These are phyloP conservation scores for Semaprochilodus insignis DNA, from an alignment of 2,797 vertebrate species.

Conservation along the genomic window DNA sequence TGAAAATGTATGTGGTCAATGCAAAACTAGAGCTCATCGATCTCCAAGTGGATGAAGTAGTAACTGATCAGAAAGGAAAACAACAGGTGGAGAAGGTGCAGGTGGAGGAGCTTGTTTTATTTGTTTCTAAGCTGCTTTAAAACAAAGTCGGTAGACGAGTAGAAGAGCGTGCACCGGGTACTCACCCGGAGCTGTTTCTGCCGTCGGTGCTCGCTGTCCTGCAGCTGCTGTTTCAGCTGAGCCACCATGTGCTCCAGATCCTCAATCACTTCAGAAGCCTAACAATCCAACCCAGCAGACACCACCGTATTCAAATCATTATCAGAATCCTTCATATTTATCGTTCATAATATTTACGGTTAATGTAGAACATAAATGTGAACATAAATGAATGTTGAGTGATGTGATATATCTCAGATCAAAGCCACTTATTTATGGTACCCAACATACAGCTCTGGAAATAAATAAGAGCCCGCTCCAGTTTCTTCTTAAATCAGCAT, in stretches of 20 bases:
- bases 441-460: no score
- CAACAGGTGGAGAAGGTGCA: background rate
- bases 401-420: no score
- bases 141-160: background rate
- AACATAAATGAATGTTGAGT: no score
- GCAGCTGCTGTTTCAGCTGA: constrained; percentile 83
- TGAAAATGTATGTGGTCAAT: background rate
- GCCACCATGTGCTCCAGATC: constrained; percentile 79
- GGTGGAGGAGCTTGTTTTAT: background rate
- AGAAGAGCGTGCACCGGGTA: background rate
- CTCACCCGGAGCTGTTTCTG: constrained; percentile 86
- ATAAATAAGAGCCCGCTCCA: no score
- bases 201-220: constrained; percentile 83
- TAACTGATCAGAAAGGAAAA: background rate
- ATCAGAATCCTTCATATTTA: background rate
- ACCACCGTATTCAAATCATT: background rate
- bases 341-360: no score
- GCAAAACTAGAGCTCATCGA: background rate
- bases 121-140: background rate
- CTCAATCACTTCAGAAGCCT: constrained; percentile 85
- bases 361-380: no score
- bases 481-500: no score
- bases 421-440: no score
- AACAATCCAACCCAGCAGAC: constrained; percentile 33
- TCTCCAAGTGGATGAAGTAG: no score